phyloP scores from a whole-genome alignment of 2,113 vertebrate genomes.

The Dolichallabes microphthalmus region DNA sequence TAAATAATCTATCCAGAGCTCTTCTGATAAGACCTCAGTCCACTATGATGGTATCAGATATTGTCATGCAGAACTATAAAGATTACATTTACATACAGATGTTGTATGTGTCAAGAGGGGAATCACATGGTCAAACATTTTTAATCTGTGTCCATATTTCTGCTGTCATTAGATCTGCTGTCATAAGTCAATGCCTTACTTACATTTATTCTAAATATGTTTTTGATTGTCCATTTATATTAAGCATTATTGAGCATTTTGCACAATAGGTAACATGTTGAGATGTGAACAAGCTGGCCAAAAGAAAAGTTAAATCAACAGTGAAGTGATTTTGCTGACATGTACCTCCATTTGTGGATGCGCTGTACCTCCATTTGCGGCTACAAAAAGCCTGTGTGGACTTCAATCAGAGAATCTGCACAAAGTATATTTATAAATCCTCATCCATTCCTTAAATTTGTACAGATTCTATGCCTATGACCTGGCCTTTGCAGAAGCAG shows the following conservation, averaged over 20 bases:
- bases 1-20: neutral
- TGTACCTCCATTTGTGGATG: constrained; percentile 44
- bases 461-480: constrained; percentile 48
- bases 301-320: constrained; percentile 32
- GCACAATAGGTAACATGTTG: constrained; percentile 54
- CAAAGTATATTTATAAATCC: constrained; percentile 22
- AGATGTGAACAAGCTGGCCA: constrained; percentile 43
- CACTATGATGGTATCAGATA: neutral
- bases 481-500: constrained; percentile 55
- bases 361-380: constrained; percentile 27
- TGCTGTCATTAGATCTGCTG: constrained; percentile 44
- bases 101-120: constrained; percentile 29
- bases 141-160: constrained; percentile 49
- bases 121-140: constrained; percentile 49
- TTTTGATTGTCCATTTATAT: constrained; percentile 32
- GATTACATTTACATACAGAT: constrained; percentile 8
- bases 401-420: no score
- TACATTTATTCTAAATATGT: constrained; percentile 49
- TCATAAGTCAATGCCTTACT: constrained; percentile 48
- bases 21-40: neutral
- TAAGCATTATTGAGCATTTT: constrained; percentile 13
- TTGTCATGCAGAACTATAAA: constrained; percentile 34
- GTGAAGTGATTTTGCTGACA: constrained; percentile 42
- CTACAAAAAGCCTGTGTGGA: constrained; percentile 11
- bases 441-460: constrained; percentile 43